Evolutionary conservation across 1,140 invertebrate species (phyloP).

Genomic region (Diorhabda sublineata): DNA sequence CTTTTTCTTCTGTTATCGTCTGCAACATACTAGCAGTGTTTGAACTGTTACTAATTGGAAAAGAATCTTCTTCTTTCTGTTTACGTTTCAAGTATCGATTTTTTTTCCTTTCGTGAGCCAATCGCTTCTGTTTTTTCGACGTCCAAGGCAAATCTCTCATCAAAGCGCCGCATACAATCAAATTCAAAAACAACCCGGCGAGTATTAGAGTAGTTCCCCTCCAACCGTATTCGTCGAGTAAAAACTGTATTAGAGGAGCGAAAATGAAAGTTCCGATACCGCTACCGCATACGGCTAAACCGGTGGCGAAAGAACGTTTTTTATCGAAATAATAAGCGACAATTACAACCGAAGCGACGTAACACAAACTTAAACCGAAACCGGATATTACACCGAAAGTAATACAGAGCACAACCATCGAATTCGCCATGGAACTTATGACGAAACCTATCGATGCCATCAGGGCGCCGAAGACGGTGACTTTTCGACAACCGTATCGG

Average conservation of each 20-base stretch:
- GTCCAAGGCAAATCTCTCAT: slow-evolving; percentile 81
- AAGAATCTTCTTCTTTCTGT: slow-evolving; percentile 56
- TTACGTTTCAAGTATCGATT: slow-evolving; percentile 58
- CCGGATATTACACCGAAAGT: slow-evolving; percentile 84
- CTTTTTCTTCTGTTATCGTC: slow-evolving; percentile 40
- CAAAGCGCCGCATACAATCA: slow-evolving; percentile 80
- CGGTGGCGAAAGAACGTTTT: slow-evolving; percentile 85
- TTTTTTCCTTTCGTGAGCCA: slow-evolving; percentile 58
- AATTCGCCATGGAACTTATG: slow-evolving; percentile 70
- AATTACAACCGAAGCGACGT: slow-evolving; percentile 86
- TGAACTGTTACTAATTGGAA: slow-evolving; percentile 64
- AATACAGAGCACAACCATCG: slow-evolving; percentile 74
- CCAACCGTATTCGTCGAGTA: slow-evolving; percentile 80
- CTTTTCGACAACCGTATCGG: slow-evolving; percentile 74
- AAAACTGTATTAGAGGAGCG: slow-evolving; percentile 74
- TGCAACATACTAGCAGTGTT: slow-evolving; percentile 55
- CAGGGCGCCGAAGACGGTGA: slow-evolving; percentile 76
- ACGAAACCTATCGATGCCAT: slow-evolving; percentile 78
- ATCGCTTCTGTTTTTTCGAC: slow-evolving; percentile 58
- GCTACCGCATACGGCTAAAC: slow-evolving; percentile 86
- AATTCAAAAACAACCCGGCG: slow-evolving; percentile 79
- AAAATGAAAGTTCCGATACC: slow-evolving; percentile 89
- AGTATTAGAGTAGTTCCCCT: slow-evolving; percentile 76
- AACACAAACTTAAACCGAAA: slow-evolving; percentile 81
- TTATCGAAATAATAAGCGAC: slow-evolving; percentile 96